Base-by-base conservation (phyloP, 2,888 invertebrate genomes). In the Hypercompe scribonia region DNA sequence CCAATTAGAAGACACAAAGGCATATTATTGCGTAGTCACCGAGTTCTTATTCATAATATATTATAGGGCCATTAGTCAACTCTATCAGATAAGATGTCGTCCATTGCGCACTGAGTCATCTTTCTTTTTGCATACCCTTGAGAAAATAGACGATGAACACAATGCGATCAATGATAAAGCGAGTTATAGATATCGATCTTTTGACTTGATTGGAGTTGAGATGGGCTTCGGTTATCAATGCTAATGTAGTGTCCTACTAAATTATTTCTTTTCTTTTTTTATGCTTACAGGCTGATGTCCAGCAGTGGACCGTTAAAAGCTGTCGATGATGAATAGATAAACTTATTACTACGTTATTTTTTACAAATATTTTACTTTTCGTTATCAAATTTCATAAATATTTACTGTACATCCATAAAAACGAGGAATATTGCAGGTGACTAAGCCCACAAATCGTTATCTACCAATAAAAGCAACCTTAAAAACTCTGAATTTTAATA, bases 1-100 rank as follows among this genome's bases (percentile, higher is more conserved):
- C 86, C 90, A 91, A 91, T 92, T 91, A 91, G 86, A 79, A 78
- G 70, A 82, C 83, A 90, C 88, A 91, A 90, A 85, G 74, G 80
- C 77, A 75, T 71, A 78, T 78, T 86, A 86, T 88, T 89, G 90
- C 90, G 82, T 70, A 89, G 89, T 91, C 90, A 91, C 83, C 86
- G 78, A 77, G 84, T 86, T 88, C 87, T 86, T 87, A 89, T 89
- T 85, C 61, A 73, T 68, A 64, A 68, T 39, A 64, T 85, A 87
- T 82, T 75, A 81, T 79, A 71, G 73, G 80, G 70, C 83, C 86
- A 89, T 91, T 91, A 91, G 86, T 91, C 91, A 90, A 89, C 84
- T 84, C 77, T 71, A 91, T 91, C 91, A 84, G 92, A 92, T 92
- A 91, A 89, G 80, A 77, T 74, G 68, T 71, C 73, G 74, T 84